phyloP scores from a whole-genome alignment of 1,140 invertebrate species.

The Drosophila suzukii region DNA sequence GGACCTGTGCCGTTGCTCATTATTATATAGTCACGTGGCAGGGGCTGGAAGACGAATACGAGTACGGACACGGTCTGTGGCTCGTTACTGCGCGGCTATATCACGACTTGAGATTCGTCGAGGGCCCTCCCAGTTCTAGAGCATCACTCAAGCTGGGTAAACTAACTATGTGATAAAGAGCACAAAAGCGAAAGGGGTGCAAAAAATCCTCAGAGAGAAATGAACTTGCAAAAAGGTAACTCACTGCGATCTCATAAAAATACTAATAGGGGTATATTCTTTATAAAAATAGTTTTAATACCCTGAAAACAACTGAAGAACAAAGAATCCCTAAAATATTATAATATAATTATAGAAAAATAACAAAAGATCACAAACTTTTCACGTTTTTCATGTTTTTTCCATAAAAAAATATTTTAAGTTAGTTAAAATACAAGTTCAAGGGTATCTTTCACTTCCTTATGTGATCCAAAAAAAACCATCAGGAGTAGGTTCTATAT shows the following conservation, averaged over 20 bases:
- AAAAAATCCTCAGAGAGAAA: conserved; percentile 2
- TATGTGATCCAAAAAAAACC: no score
- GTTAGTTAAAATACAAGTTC: no score
- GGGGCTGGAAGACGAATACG: neutral
- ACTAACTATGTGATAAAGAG: conserved; percentile 32
- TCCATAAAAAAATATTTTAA: no score
- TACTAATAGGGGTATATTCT: neutral
- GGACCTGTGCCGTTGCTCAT: conserved; percentile 59
- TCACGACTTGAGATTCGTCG: conserved; percentile 67
- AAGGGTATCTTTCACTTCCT: no score
- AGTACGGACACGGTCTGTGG: conserved; percentile 24
- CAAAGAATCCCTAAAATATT: no score
- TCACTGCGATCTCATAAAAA: neutral
- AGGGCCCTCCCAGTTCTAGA: conserved; percentile 41
- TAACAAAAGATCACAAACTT: no score
- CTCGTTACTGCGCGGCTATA: conserved; percentile 71
- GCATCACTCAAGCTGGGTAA: conserved; percentile 42
- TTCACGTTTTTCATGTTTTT: no score
- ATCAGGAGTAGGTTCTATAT: no score
- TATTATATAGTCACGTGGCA: conserved; percentile 63
- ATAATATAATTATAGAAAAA: no score
- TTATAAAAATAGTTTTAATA: neutral
- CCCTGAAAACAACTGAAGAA: neutral
- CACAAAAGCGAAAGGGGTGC: conserved; percentile 19
- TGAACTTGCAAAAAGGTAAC: conserved; percentile 1